Evolutionary conservation across 2,888 invertebrate genomes (phyloP).

Genomic region (Pristionchus arcanus): DNA sequence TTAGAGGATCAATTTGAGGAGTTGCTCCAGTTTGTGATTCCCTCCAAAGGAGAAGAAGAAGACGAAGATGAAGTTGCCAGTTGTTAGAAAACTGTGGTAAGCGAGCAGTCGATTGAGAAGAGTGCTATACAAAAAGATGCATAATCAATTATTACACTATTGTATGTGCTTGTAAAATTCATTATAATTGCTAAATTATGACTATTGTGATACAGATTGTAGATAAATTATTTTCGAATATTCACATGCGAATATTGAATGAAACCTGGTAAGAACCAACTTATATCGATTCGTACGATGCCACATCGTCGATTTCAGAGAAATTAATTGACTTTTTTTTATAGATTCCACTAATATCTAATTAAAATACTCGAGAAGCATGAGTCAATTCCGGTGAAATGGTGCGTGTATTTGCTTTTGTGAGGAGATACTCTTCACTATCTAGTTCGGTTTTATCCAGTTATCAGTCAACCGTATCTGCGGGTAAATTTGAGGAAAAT

Average conservation of each 20-base stretch:
- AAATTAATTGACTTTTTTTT: too few species aligned
- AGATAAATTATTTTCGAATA: not conserved
- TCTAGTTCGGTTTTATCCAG: slow-evolving; percentile 36
- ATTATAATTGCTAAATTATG: not conserved
- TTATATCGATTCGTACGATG: not conserved
- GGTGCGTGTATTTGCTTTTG: not conserved
- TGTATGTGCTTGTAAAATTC: slow-evolving; percentile 12
- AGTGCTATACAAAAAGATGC: not conserved
- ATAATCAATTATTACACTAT: not conserved
- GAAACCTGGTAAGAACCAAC: not conserved
- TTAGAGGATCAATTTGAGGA: slow-evolving; percentile 65
- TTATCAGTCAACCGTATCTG: slow-evolving; percentile 18
- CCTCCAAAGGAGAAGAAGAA: slow-evolving; percentile 21
- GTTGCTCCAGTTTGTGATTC: slow-evolving; percentile 35
- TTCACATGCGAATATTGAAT: not conserved
- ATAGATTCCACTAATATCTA: too few species aligned
- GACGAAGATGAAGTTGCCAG: slow-evolving; percentile 53
- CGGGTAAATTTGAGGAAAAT: slow-evolving; percentile 42
- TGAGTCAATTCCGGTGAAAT: slow-evolving; percentile 1
- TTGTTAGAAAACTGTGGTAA: not conserved
- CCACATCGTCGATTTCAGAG: too few species aligned
- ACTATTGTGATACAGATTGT: not conserved
- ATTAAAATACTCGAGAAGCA: not conserved
- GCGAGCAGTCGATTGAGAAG: not conserved
- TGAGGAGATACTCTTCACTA: slow-evolving; percentile 11